Percentiles rank a stretch among this genome's conserved stretches.
Conservation (phyloP, 2,797 vertebrate genomes). For the Thripadectes ignobilis region DNA sequence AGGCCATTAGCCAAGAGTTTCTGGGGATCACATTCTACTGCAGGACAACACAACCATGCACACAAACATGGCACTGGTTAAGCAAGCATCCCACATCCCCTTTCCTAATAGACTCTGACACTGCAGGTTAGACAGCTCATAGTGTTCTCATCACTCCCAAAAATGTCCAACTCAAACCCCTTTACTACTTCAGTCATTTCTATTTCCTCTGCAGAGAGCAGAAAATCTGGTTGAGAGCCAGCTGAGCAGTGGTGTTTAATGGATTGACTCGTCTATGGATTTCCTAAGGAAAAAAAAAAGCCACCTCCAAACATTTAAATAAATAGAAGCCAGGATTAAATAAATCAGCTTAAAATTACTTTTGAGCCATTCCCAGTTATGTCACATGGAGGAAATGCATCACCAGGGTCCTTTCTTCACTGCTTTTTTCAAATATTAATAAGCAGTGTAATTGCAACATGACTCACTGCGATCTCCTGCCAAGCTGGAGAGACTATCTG, state of each 20-base stretch:
- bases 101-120: not conserved
- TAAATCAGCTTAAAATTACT: constrained; percentile 71
- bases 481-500: constrained; percentile 57
- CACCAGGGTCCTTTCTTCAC: constrained; percentile 58
- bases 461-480: constrained; percentile 61
- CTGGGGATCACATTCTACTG: not conserved
- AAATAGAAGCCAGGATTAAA: constrained; percentile 65
- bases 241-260: constrained; percentile 53
- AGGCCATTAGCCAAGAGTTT: not conserved
- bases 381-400: constrained; percentile 68
- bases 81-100: not conserved
- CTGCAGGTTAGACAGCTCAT: not conserved
- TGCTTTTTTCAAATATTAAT: constrained; percentile 59
- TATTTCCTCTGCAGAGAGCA: constrained; percentile 37
- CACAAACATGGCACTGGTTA: not conserved
- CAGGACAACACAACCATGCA: accelerated
- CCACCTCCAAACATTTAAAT: constrained; percentile 37
- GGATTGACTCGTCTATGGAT: constrained; percentile 43
- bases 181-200: not conserved
- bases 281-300: not conserved
- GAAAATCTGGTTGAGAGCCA: not conserved
- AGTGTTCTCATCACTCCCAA: not conserved
- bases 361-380: constrained; percentile 69
- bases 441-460: constrained; percentile 54
- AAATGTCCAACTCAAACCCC: not conserved